Evolutionary conservation across 2,888 invertebrate species (phyloP).

Genomic region (Dasysyrphus tricinctus): DNA sequence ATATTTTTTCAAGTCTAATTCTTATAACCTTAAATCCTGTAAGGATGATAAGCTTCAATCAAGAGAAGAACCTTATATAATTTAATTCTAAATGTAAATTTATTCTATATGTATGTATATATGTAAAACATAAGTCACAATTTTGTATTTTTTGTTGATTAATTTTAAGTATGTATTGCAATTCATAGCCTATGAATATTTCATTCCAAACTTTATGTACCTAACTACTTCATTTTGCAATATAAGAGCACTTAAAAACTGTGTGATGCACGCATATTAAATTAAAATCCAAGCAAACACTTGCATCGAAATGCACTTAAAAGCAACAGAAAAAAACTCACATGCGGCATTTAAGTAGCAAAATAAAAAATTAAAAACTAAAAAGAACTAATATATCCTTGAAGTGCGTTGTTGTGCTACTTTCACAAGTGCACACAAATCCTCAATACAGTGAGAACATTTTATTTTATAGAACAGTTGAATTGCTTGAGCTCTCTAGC

Average conservation of each 20-base stretch:
- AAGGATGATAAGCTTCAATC: too few species aligned
- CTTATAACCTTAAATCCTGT: too few species aligned
- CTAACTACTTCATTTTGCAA: conserved; percentile 18
- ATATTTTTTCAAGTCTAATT: too few species aligned
- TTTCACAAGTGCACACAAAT: conserved; percentile 30
- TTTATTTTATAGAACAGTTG: conserved; percentile 2
- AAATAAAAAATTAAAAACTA: conserved; percentile 15
- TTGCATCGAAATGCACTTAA: conserved; percentile 62
- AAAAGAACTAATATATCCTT: conserved; percentile 51
- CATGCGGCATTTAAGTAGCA: conserved; percentile 40
- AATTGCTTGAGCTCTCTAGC: not conserved
- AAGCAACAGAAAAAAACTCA: conserved; percentile 10
- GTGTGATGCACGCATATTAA: conserved; percentile 45
- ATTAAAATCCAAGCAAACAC: conserved; percentile 39
- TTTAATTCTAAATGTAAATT: too few species aligned
- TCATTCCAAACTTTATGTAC: not conserved
- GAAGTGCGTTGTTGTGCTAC: conserved; percentile 68
- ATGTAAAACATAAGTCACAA: too few species aligned
- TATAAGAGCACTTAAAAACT: conserved; percentile 32
- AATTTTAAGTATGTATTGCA: not conserved
- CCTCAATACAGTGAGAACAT: not conserved
- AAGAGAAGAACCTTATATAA: too few species aligned
- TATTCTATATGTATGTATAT: too few species aligned
- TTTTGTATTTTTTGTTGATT: not conserved
- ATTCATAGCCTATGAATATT: not conserved